Conservation (phyloP, 2,888 invertebrate species). For the Erannis defoliaria region DNA sequence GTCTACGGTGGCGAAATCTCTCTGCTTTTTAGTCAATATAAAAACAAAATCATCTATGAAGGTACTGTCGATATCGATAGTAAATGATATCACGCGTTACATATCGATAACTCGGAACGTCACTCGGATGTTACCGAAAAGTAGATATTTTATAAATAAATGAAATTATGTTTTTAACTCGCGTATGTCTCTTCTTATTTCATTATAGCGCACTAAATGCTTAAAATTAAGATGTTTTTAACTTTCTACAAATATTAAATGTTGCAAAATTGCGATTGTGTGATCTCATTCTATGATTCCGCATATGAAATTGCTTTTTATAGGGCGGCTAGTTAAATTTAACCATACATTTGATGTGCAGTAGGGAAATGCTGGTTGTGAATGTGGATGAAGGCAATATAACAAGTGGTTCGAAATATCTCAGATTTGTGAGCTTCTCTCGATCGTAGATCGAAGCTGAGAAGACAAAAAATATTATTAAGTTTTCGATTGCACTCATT, state of each 20-base stretch:
- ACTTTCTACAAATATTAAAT: conserved; percentile 4
- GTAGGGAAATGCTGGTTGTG: no score
- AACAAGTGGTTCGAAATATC: no score
- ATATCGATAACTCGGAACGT: conserved; percentile 48
- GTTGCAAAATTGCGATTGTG: conserved; percentile 23
- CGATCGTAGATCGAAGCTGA: no score
- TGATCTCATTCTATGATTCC: conserved; percentile 43
- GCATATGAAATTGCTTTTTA: conserved; percentile 25
- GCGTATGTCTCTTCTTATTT: conserved; percentile 27
- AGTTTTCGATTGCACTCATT: no score
- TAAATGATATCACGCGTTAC: conserved; percentile 53
- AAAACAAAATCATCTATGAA: not conserved
- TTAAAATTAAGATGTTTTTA: conserved; percentile 8
- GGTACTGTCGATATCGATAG: conserved; percentile 46
- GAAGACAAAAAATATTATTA: no score
- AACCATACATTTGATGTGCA: conserved; percentile 3
- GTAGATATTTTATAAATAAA: not conserved
- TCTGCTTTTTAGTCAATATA: not conserved
- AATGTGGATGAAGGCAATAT: no score
- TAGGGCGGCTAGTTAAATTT: conserved; percentile 11
- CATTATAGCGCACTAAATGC: conserved; percentile 5
- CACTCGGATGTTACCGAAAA: conserved; percentile 23
- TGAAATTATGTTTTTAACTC: conserved; percentile 4
- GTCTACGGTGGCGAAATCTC: conserved; percentile 9
- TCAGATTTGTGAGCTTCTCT: no score